Evolutionary conservation across 2,888 invertebrate species (phyloP), one percentile per base, ranked within the genome.

Genomic region (Papilio protenor): DNA sequence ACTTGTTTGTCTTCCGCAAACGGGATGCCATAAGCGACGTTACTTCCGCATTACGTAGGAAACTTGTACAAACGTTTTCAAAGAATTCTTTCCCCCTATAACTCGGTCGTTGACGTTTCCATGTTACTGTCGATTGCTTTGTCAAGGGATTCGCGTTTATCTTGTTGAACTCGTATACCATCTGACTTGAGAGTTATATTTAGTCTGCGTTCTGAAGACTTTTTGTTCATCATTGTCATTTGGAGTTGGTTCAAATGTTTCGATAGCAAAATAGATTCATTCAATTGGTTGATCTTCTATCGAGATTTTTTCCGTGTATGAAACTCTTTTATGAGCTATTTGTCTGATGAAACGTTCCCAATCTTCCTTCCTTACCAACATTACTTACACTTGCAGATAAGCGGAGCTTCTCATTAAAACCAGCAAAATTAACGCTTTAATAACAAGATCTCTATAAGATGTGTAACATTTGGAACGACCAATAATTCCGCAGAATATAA

Each of bases 101-200:
- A 78, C 71, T 57, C 78, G 78, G 78, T 77, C 80, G 78, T 79
- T 79, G 80, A 80, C 79, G 74, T 77, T 64, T 52, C 66, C 55
- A 78, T 57, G 71, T 78, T 73, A 72, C 57, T 73, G 75, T 78
- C 70, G 75, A 76, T 76, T 78, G 70, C 78, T 80, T 73, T 81
- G 77, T 81, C 80, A 80, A 89, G 89, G 88, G 89, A 87, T 84
- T 85, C 79, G 81, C 82, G 77, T 79, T 81, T 81, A 85, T 84
- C 86, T 90, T 89, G 49, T 49, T 89, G 86, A 80, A 85, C 82
- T 40, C 40, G 40, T 81, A 85, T 90, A 89, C 89, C 85, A 85
- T 85, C 84, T 85, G 84, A 84, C 79, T 82, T 40, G 77, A 69
- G 80, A 47, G 80, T 84, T 90, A 90, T 84, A 87, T 85, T 84